A percentile compares a stretch with the other conserved stretches of the same genome.
Conservation (phyloP, 37 sponge, comb jelly and placozoan genomes). For the Mnemiopsis leidyi region DNA sequence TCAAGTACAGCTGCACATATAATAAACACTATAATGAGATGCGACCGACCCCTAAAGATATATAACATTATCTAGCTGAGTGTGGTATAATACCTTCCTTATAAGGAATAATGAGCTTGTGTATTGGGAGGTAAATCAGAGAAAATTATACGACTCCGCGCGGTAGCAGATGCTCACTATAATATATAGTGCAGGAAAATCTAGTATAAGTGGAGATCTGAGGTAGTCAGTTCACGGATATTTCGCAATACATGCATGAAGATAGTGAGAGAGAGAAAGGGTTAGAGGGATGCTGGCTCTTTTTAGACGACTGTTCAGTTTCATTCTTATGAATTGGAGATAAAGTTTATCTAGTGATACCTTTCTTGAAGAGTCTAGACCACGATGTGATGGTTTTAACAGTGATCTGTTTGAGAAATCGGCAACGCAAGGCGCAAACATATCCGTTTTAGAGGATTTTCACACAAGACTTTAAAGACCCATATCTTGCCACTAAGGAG, state of each 20-base stretch:
- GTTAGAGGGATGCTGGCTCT: too few species aligned
- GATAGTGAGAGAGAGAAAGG: too few species aligned
- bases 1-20: background rate
- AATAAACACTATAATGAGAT: background rate
- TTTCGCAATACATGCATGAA: background rate
- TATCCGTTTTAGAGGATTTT: too few species aligned
- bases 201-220: background rate
- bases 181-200: background rate
- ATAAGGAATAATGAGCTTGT: background rate
- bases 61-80: background rate
- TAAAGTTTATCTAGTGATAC: too few species aligned
- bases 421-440: too few species aligned
- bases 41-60: background rate
- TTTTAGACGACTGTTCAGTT: too few species aligned
- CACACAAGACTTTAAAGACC: too few species aligned
- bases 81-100: background rate
- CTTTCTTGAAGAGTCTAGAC: too few species aligned
- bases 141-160: background rate
- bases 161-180: background rate
- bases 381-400: too few species aligned
- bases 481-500: too few species aligned
- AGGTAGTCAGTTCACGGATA: background rate
- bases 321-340: too few species aligned
- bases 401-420: too few species aligned
- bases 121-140: background rate